Conservation (phyloP, 2,113 vertebrate species). For the Euleptes europaea region DNA sequence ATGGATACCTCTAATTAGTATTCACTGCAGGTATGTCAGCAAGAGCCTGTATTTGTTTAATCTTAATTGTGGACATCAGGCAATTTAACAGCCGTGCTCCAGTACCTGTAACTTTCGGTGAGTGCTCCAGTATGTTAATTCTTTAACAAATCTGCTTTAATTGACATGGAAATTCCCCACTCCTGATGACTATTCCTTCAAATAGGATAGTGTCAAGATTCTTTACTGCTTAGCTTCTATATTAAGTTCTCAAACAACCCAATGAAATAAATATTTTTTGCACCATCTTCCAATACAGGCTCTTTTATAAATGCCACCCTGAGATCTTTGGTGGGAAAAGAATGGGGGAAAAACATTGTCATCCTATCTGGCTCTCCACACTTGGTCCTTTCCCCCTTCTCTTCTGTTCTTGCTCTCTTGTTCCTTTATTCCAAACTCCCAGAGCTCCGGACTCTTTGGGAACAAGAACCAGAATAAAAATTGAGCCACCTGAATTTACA, state of each 20-base stretch:
- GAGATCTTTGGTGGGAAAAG: too few species aligned
- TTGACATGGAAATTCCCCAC: neutral
- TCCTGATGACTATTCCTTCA: neutral
- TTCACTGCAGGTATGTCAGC: neutral
- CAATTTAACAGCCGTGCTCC: neutral
- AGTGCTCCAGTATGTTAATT: neutral
- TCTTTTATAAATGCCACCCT: too few species aligned
- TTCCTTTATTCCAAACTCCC: too few species aligned
- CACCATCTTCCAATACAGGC: neutral
- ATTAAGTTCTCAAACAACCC: neutral
- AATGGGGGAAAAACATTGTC: too few species aligned
- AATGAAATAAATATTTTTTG: neutral
- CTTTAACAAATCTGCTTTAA: neutral
- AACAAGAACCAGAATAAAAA: too few species aligned
- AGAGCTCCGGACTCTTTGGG: too few species aligned
- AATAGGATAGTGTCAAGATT: neutral
- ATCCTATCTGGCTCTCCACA: too few species aligned
- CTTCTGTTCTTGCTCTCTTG: too few species aligned
- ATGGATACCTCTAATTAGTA: neutral
- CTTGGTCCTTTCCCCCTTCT: too few species aligned
- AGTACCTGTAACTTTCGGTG: neutral
- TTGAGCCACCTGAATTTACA: too few species aligned
- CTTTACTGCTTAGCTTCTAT: neutral
- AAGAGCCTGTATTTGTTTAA: neutral
- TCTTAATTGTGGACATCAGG: neutral